These are phyloP conservation scores for Planococcus citri DNA, from an alignment of 1,140 invertebrate genomes.

Conservation along the genomic window DNA sequence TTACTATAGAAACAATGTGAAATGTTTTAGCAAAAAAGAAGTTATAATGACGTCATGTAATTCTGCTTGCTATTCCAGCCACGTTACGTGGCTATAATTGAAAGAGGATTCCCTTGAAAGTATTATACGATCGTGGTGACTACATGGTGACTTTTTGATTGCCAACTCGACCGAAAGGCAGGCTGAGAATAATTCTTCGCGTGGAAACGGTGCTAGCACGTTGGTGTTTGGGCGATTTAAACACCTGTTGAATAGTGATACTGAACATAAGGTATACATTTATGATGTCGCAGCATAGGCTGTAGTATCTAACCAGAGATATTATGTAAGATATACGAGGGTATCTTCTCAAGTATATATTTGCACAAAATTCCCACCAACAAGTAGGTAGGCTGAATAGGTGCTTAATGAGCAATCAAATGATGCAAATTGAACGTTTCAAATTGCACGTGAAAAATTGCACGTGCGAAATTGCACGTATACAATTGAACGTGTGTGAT, in stretches of 20 bases:
- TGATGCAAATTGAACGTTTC: too few relatives aligned
- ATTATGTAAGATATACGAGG: too few relatives aligned
- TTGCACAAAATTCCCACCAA: too few relatives aligned
- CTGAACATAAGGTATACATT: too few relatives aligned
- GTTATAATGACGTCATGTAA: neutral
- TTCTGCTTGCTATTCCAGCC: neutral
- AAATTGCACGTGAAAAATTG: too few relatives aligned
- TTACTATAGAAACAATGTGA: neutral
- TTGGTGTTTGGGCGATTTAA: neutral
- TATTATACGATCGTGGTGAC: neutral
- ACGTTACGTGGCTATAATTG: neutral
- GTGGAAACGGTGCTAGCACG: neutral
- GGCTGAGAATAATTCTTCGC: neutral
- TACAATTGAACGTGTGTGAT: too few relatives aligned
- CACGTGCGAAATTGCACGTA: too few relatives aligned
- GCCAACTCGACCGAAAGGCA: neutral
- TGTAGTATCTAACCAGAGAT: too few relatives aligned
- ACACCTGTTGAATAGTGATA: neutral
- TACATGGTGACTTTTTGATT: neutral
- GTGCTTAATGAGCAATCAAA: too few relatives aligned
- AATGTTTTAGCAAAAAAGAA: neutral
- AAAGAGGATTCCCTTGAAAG: slow-evolving; percentile 6
- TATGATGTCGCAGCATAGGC: too few relatives aligned
- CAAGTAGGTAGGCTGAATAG: too few relatives aligned
- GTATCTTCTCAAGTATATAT: too few relatives aligned